Evolutionary conservation across 2,797 vertebrate species (phyloP), one percentile per base, ranked within the genome.

Genomic region (Danionella dracula): DNA sequence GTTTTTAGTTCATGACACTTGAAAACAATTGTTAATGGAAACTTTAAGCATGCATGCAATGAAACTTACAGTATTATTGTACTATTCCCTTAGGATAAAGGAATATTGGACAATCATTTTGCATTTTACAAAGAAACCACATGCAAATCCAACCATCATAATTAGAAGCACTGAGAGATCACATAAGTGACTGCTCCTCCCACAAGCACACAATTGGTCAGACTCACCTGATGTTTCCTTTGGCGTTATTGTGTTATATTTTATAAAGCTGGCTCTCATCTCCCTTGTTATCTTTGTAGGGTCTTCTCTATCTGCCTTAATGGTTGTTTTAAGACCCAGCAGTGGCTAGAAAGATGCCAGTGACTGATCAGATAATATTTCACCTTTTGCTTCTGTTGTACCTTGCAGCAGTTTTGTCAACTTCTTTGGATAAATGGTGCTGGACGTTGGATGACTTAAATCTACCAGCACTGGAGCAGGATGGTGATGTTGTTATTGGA

Each of bases 401-500:
- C 17, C 61, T 58, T 35, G 51, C 46, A 15, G 41, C 41, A 11
- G 2, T 42, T 60, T 11, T 45, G 6, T 45, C 9, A 10, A 54
- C 20, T 12, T 64, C 45, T 9, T 37, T 46, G 12, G 53, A 21
- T 31, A 32, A 23, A 58, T 58, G 37, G 0, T 90, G 88, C 75
- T 61, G 64, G 45, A 79, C 62, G 60, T 29, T 82, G 20, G 42
- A 34, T 20, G 67, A 82, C 40, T 74, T 71, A 21, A 57, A 83
- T 41, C 57, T 67, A 31, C 45, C 77, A 19, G 77, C 73, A 12
- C 70, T 88, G 51, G 68, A 82, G 40, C 56, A 29, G 1, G 71
- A 76, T 11, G 89, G 88, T 1, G 78, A 88, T 68, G 51, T 90
- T 71, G 66, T 85, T 19, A 85, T 90, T 32, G 88, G 88, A 59